Evolutionary conservation across 2,113 vertebrate genomes (phyloP).

Genomic region (Amazona guildingii): DNA sequence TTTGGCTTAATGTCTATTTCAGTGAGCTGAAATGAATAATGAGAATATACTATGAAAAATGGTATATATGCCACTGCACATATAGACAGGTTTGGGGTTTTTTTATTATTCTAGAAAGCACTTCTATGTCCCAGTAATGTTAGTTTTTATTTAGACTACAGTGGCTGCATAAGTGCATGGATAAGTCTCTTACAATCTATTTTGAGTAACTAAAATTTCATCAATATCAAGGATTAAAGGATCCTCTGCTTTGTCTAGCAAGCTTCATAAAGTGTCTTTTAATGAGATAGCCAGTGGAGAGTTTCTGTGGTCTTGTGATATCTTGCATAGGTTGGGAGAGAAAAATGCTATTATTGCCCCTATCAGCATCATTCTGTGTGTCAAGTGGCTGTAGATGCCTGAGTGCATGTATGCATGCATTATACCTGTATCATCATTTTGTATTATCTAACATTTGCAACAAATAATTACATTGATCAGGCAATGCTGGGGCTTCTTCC

Average conservation of each 20-base stretch:
- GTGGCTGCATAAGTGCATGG: background rate
- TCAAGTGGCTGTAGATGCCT: background rate
- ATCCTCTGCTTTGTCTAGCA: background rate
- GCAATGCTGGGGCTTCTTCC: background rate
- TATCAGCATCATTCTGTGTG: background rate
- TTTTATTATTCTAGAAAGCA: background rate
- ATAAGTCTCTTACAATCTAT: background rate
- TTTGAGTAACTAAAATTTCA: background rate
- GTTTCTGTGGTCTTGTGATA: background rate
- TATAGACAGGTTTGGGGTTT: rapidly evolving
- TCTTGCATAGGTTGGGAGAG: background rate
- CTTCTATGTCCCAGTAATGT: background rate
- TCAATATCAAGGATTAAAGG: background rate
- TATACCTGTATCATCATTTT: background rate
- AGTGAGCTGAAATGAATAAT: background rate
- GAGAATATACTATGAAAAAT: background rate
- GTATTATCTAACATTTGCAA: background rate
- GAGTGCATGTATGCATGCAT: rapidly evolving
- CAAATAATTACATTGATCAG: background rate
- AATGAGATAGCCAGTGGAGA: background rate
- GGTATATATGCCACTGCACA: background rate
- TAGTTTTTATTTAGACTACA: background rate
- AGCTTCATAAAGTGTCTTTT: background rate
- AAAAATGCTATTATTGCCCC: background rate
- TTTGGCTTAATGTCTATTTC: background rate